Evolutionary conservation across 1,140 invertebrate species (phyloP), one percentile per base, ranked within the genome.

Genomic region (Dreissena polymorpha): DNA sequence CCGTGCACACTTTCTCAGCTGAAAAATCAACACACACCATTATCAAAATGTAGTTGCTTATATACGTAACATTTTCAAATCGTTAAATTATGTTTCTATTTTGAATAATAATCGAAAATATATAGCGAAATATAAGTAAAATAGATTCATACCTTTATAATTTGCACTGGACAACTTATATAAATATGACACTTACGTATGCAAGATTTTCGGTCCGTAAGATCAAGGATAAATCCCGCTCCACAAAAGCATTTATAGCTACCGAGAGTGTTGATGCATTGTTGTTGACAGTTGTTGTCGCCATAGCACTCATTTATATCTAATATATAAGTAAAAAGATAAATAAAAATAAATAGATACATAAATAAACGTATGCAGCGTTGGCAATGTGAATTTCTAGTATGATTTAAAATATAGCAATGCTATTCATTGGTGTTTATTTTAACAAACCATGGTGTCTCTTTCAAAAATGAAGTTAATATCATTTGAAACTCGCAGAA

Each of bases 271-370:
- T 78, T 78, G 10, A 5, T 55, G 53, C 75, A 78, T 14, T 53
- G 29, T 6, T 78, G 65, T 12, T 60, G 53, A 29, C 75, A 78
- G 6, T 78, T 65, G 50, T 78, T 18, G n/a, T 10, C 39, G 23
- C 65, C 65, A 1, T n/a, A 6, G 55, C 76, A 78, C 51, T 78
- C 76, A 57, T 78, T 53, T 25, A 78, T 78, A 78, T 78, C 76
- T 78, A 29, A 57, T 39, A 39, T 39, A 39, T 39, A 39, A 39
- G 39, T 39, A 39, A 5, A 39, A 5, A 39, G 2, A 2, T 39
- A 39, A 5, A 5, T 39, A 39, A n/a, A n/a, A n/a, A n/a, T n/a
- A n/a, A n/a, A n/a, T n/a, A n/a, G n/a, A n/a, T n/a, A n/a, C n/a
- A n/a, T n/a, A n/a, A n/a, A n/a, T 39, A 5, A 39, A 5, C 8